phyloP scores from a whole-genome alignment of 1,140 invertebrate species.

The Leguminivora glycinivorella region DNA sequence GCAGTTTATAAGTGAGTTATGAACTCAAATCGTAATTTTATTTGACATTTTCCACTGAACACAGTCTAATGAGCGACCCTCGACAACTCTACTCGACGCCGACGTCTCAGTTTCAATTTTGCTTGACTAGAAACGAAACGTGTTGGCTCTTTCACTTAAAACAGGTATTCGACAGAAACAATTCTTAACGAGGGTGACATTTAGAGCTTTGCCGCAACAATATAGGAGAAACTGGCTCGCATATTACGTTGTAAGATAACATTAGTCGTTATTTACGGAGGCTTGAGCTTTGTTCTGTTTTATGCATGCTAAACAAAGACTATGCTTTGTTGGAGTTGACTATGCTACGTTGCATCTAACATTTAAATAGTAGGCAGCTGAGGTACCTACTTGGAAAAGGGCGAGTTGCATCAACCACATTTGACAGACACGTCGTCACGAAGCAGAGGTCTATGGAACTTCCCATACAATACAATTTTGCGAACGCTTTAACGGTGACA shows the following conservation, averaged over 20 bases:
- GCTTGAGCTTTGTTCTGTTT: conserved; percentile 29
- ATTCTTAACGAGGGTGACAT: conserved; percentile 53
- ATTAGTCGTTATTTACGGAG: conserved; percentile 43
- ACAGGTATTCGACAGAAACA: conserved; percentile 2
- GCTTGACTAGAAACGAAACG: conserved; percentile 2
- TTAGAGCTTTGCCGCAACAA: conserved; percentile 46
- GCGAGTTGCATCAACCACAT: too few species aligned
- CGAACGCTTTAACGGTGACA: too few species aligned
- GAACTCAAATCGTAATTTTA: conserved; percentile 24
- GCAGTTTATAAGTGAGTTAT: conserved; percentile 7
- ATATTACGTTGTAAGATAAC: conserved; percentile 38
- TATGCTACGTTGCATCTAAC: too few species aligned
- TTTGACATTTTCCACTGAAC: conserved; percentile 22
- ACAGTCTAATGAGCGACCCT: conserved; percentile 24
- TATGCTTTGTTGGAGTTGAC: neutral
- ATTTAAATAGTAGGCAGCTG: too few species aligned
- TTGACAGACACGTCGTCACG: too few species aligned
- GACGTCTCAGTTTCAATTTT: conserved; percentile 20
- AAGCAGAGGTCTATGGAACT: too few species aligned
- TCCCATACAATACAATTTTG: too few species aligned
- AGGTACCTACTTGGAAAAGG: too few species aligned
- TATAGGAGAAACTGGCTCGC: conserved; percentile 35
- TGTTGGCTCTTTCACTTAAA: conserved; percentile 3
- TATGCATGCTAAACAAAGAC: conserved; percentile 8
- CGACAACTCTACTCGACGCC: neutral